A percentile compares a stretch with the other conserved stretches of the same genome.
phyloP scores from a whole-genome alignment of 2,888 invertebrate species.

The Asteroscopus sphinx region DNA sequence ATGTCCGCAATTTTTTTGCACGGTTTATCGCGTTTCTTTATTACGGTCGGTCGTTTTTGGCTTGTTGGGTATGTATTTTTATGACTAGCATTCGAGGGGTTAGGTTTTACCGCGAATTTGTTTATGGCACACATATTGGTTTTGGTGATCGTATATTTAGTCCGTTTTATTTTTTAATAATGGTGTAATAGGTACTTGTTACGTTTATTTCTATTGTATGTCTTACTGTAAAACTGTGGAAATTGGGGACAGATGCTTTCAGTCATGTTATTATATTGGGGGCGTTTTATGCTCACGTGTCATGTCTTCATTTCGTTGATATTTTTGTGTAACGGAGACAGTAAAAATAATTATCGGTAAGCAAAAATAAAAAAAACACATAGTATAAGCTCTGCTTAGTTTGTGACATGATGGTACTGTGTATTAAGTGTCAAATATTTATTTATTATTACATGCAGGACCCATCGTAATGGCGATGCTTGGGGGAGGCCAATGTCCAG shows the following conservation, averaged over 20 bases:
- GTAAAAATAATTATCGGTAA: no score
- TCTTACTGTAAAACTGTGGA: conserved; percentile 19
- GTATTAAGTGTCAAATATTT: no score
- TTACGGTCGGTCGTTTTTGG: conserved; percentile 84
- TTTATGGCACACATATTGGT: conserved; percentile 85
- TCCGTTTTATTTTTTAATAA: conserved; percentile 65
- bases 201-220: conserved; percentile 52
- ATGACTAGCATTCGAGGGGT: conserved; percentile 76
- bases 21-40: conserved; percentile 88
- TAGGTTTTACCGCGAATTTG: conserved; percentile 83
- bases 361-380: no score
- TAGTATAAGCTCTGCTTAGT: no score
- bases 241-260: conserved; percentile 11
- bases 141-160: conserved; percentile 68
- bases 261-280: neutral
- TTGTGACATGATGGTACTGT: no score
- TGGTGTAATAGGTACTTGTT: conserved; percentile 46
- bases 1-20: conserved; percentile 86
- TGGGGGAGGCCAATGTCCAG: no score
- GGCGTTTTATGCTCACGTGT: neutral
- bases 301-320: no score
- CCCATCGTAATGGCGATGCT: no score
- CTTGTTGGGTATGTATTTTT: conserved; percentile 73
- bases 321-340: no score
- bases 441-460: no score